Evolutionary conservation across 2,888 invertebrate species (phyloP).

Genomic region (Corbicula japonica): DNA sequence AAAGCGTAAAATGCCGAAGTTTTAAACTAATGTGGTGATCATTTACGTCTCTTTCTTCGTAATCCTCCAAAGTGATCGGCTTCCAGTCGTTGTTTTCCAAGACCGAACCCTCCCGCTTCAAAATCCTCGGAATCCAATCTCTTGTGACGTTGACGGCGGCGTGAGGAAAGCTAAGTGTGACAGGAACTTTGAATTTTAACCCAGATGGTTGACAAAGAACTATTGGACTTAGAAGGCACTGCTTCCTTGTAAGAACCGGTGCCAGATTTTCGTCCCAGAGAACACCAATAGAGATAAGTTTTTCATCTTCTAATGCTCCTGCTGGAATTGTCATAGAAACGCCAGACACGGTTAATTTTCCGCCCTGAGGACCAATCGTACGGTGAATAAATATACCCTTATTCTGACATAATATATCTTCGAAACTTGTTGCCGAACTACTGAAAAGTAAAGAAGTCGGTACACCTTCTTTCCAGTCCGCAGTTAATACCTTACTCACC

Average conservation of each 20-base stretch:
- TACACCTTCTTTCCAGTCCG: constrained; percentile 60
- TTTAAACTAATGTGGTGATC: constrained; percentile 46
- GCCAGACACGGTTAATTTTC: constrained; percentile 59
- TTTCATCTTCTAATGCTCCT: constrained; percentile 53
- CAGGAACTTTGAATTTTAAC: constrained; percentile 60
- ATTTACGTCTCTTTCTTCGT: constrained; percentile 39
- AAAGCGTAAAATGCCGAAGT: constrained; percentile 70
- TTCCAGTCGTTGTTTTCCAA: constrained; percentile 54
- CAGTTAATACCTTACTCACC: constrained; percentile 40
- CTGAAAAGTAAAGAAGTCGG: constrained; percentile 60
- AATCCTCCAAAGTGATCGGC: constrained; percentile 51
- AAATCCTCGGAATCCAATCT: constrained; percentile 63
- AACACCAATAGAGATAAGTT: constrained; percentile 62
- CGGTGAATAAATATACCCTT: constrained; percentile 68
- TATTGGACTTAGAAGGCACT: constrained; percentile 67
- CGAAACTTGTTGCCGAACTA: constrained; percentile 7
- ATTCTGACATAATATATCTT: constrained; percentile 36
- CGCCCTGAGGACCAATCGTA: constrained; percentile 58
- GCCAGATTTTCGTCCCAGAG: constrained; percentile 60
- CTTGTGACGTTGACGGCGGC: constrained; percentile 58
- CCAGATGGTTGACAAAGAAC: constrained; percentile 70
- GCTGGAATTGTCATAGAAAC: constrained; percentile 63
- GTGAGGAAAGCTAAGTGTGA: constrained; percentile 69
- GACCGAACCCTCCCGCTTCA: constrained; percentile 55
- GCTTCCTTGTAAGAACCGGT: constrained; percentile 55